Base-by-base conservation (phyloP, 2,113 vertebrate genomes). In the Mellivora capensis region DNA sequence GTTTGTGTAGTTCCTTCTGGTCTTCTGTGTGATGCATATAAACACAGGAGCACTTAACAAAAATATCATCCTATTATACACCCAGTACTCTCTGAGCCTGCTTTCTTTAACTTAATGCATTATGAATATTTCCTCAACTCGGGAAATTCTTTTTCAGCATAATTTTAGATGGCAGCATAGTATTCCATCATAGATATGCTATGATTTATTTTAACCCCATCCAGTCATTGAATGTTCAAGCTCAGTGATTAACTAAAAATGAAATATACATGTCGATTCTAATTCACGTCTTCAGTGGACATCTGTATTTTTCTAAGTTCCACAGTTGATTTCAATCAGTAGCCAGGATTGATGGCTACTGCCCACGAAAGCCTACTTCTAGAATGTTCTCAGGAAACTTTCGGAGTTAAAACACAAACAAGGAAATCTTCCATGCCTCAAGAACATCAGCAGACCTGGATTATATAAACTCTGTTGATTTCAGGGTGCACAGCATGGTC, bases 301-400 rank as follows among this genome's bases (percentile, higher is more conserved):
- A 54, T 3, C 23, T 82, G 31, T 31, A 20, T 39, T 31, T 94
- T 82, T 83, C 52, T 49, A 93, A 92, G 31, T 64, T 87, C 62
- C 77, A 93, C 17, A 5, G 3, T 37, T 25, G 81, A 84, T 64
- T 76, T 74, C 81, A 83, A 52, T 93, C 37, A 44, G 71, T 13
- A 93, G 82, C 21, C 18, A 77, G 18, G 25, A 91, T 14, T 11
- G 42, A 96, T 69, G 57, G 59, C 49, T 23, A 71, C 42, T 7
- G 0, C 39, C 15, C 7, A 6, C 7, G 54, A 95, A 91, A 93
- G 59, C 59, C 42, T 52, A 52, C 44, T 82, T 90, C 62, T 91
- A 82, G 83, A 94, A 96, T 91, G 83, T 86, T 96, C 95, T 97
- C 59, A 62, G 74, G 89, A 91, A 91, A 84, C 21, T 39, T 90